Base-by-base conservation (phyloP, 1,140 invertebrate species). In the Leptopilina boulardi region DNA sequence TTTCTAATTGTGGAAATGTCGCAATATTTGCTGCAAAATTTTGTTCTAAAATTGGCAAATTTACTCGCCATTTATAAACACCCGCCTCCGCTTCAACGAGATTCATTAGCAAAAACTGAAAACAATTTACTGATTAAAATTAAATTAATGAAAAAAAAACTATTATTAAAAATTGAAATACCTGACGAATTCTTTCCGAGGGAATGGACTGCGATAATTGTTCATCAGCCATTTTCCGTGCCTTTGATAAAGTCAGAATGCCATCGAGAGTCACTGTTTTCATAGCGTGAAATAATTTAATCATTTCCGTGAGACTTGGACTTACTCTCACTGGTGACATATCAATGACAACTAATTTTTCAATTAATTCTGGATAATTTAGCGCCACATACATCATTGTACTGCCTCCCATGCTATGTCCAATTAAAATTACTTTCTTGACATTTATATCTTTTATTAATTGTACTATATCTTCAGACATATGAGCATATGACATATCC, bases 401-500 rank as follows among this genome's bases (percentile, higher is more conserved):
- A 74, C 96, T 94, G 15, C 97, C 98, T 18, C 97, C 97, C 96
- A 98, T 98, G 76, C 96, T 97, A 85, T 99, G 97, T 0, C 97
- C 97, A 77, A 99, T 89, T 5, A 98, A 82, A 77, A 93, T 91
- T 18, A 94, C 92, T 88, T 93, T 94, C 0, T 91, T 77, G 6
- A 96, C 91, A 0, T 91, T 85, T 59, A 96, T 87, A 71, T 93
- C 92, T 44, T 93, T 87, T 81, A 96, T 89, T 21, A 97, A 90
- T 38, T 91, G 75, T 1, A 93, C 82, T 51, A 98, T 85, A 91
- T 99, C 98, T 78, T 93, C 91, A 4, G 94, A 93, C 92, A 98
- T 93, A 15, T 93, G 89, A 4, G 88, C 82, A 87, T 98, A 98
- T 41, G 92, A 93, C 88, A 97, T 95, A 0, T 94, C 91, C 9